A percentile compares a stretch with the other conserved stretches of the same genome.
Evolutionary conservation across 1,140 invertebrate genomes (phyloP).

Genomic region (Harpegnathos saltator): DNA sequence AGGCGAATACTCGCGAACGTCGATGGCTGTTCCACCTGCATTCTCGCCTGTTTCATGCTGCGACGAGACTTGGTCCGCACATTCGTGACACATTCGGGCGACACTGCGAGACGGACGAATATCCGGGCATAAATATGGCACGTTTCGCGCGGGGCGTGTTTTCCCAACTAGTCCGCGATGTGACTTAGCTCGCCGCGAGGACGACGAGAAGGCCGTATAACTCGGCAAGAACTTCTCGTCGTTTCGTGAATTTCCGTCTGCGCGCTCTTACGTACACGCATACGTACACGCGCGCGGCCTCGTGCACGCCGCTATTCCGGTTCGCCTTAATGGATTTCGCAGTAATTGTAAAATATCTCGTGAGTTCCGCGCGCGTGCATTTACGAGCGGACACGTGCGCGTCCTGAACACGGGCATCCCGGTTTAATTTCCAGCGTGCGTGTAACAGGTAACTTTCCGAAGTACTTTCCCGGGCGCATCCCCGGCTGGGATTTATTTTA

Average conservation of each 20-base stretch:
- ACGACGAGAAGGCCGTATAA: conserved; percentile 69
- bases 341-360: conserved; percentile 84
- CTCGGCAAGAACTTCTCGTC: conserved; percentile 71
- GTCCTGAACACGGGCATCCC: conserved; percentile 50
- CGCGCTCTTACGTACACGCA: conserved; percentile 57
- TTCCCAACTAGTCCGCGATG: conserved; percentile 45
- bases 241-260: conserved; percentile 68
- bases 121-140: conserved; percentile 45
- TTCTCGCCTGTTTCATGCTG: too few species aligned
- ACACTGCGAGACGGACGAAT: conserved; percentile 34
- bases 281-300: conserved; percentile 29
- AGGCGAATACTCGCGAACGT: neutral
- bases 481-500: conserved; percentile 55
- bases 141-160: conserved; percentile 62
- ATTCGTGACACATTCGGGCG: too few species aligned
- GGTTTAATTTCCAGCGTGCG: conserved; percentile 63
- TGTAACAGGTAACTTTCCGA: conserved; percentile 63
- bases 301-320: conserved; percentile 67
- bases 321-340: conserved; percentile 83
- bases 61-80: too few species aligned
- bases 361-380: conserved; percentile 75
- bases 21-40: neutral
- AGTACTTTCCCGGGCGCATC: conserved; percentile 37
- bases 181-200: conserved; percentile 55
- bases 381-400: conserved; percentile 67